These are phyloP conservation scores for Microtus montanus DNA, from an alignment of 2,113 vertebrate species.

Conservation along the genomic window DNA sequence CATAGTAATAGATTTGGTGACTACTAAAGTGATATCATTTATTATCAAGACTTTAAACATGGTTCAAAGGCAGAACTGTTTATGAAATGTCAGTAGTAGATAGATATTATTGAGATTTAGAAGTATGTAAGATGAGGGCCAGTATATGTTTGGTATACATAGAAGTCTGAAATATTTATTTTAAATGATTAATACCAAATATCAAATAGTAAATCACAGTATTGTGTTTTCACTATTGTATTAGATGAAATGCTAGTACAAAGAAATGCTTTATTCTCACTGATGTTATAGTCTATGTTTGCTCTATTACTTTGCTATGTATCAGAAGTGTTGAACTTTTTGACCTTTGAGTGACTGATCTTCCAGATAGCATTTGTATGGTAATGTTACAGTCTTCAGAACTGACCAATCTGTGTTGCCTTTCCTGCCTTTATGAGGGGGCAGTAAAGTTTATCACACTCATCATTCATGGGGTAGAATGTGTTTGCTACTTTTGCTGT, in stretches of 20 bases:
- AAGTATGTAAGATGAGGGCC: background rate
- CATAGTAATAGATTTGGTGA: background rate
- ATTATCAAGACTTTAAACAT: background rate
- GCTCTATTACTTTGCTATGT: slow-evolving; percentile 38
- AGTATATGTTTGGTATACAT: background rate
- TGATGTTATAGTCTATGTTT: background rate
- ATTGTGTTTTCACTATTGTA: slow-evolving; percentile 29
- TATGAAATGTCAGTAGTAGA: background rate
- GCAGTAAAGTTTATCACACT: slow-evolving; percentile 75
- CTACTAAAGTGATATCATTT: slow-evolving; percentile 29
- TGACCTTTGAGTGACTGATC: slow-evolving; percentile 41
- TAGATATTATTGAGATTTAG: slow-evolving; percentile 16
- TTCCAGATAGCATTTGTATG: slow-evolving; percentile 66
- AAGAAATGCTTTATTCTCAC: background rate
- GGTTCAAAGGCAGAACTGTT: background rate
- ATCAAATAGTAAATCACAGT: slow-evolving; percentile 20
- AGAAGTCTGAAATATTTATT: background rate
- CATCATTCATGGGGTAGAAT: background rate
- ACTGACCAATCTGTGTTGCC: slow-evolving; percentile 76
- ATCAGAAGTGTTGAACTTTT: slow-evolving; percentile 64
- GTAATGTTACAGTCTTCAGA: slow-evolving; percentile 72
- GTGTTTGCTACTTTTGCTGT: background rate
- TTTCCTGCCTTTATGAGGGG: slow-evolving; percentile 71
- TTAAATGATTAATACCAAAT: slow-evolving; percentile 35
- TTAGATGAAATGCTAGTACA: background rate